Evolutionary conservation across 2,888 invertebrate species (phyloP).

Genomic region (Pedicia rivosa): DNA sequence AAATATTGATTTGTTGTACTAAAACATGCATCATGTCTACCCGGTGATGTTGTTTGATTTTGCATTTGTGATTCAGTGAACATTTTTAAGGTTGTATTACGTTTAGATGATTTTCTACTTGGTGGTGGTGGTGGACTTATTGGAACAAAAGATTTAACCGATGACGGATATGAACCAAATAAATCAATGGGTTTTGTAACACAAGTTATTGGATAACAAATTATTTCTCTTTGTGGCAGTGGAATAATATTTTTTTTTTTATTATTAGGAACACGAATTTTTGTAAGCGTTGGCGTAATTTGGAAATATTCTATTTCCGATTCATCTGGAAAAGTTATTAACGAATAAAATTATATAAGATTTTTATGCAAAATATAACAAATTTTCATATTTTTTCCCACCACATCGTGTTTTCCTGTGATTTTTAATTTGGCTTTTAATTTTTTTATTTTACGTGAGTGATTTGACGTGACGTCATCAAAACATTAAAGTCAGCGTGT

Average conservation of each 20-base stretch:
- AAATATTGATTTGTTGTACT: too few species aligned
- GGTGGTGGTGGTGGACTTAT: conserved; percentile 55
- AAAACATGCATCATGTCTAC: conserved; percentile 22
- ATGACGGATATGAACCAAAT: conserved; percentile 42
- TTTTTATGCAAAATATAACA: too few species aligned
- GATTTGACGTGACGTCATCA: too few species aligned
- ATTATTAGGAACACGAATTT: conserved; percentile 60
- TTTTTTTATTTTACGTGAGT: too few species aligned
- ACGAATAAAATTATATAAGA: too few species aligned
- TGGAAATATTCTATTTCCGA: conserved; percentile 66
- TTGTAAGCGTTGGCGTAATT: conserved; percentile 62
- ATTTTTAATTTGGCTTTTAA: too few species aligned
- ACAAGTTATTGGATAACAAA: conserved; percentile 42
- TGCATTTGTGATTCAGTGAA: conserved; percentile 33
- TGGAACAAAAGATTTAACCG: conserved; percentile 38
- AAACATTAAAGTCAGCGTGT: too few species aligned
- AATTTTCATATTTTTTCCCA: too few species aligned
- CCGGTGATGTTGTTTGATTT: conserved; percentile 17
- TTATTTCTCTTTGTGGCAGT: conserved; percentile 35
- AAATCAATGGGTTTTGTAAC: conserved; percentile 27
- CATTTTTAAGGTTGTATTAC: conserved; percentile 47
- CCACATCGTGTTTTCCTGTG: too few species aligned
- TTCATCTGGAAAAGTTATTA: too few species aligned
- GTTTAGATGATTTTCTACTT: conserved; percentile 53
- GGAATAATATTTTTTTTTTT: conserved; percentile 7